Percentiles rank a stretch among this genome's conserved stretches.
Evolutionary conservation across 2,797 vertebrate genomes (phyloP).

Genomic region (Periophthalmus magnuspinnatus): DNA sequence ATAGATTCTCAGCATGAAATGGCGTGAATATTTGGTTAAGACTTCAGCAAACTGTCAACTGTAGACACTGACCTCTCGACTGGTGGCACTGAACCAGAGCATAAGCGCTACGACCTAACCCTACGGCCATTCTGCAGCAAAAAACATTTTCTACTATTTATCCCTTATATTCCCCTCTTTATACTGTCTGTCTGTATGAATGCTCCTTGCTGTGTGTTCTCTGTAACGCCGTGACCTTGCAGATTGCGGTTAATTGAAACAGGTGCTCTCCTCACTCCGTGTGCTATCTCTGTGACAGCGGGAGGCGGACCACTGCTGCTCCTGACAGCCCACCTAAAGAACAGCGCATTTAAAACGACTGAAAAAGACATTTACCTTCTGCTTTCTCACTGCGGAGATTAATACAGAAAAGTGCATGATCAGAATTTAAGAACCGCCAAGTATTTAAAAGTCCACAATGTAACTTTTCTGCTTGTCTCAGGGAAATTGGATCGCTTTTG

Average conservation of each 20-base stretch:
- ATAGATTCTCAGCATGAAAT: too few relatives aligned
- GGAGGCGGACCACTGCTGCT: not conserved
- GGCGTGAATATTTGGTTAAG: too few relatives aligned
- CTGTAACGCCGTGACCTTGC: constrained; percentile 20
- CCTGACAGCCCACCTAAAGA: constrained; percentile 11
- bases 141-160: not conserved
- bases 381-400: not conserved
- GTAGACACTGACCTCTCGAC: too few relatives aligned
- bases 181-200: constrained; percentile 15
- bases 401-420: constrained; percentile 9
- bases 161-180: not conserved
- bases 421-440: not conserved
- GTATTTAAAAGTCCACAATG: not conserved
- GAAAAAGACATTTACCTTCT: not conserved
- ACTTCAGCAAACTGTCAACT: too few relatives aligned
- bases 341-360: not conserved
- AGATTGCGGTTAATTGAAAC: constrained; percentile 26
- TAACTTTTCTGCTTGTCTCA: too few relatives aligned
- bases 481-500: not conserved
- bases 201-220: not conserved
- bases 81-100: too few relatives aligned
- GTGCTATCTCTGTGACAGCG: constrained; percentile 7
- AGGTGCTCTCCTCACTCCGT: constrained; percentile 6
- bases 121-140: not conserved
- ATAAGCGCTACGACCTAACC: too few relatives aligned